phyloP scores from a whole-genome alignment of 2,113 vertebrate species.

The Cricetomys ansorgei region DNA sequence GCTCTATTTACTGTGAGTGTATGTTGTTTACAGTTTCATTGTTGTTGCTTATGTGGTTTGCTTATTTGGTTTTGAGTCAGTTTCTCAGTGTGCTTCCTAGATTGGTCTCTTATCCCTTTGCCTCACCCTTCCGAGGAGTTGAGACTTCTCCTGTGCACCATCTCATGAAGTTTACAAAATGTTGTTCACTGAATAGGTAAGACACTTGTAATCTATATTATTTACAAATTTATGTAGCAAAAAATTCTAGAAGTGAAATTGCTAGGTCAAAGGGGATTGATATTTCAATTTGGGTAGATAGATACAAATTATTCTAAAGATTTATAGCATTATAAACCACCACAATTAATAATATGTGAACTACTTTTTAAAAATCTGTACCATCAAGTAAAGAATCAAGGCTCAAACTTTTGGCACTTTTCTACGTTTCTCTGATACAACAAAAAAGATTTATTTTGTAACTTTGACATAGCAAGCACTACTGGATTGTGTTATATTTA shows the following conservation, averaged over 20 bases:
- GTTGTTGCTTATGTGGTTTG: background rate
- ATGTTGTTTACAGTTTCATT: background rate
- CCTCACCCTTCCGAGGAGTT: background rate
- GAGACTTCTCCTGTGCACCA: background rate
- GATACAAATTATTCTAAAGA: background rate
- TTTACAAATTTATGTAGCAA: background rate
- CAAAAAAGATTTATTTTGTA: background rate
- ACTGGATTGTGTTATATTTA: background rate
- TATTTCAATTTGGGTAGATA: background rate
- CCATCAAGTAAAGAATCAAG: background rate
- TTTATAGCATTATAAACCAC: background rate
- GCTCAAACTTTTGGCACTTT: background rate
- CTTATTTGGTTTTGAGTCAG: background rate
- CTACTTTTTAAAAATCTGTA: background rate
- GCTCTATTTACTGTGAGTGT: background rate
- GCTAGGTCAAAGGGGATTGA: background rate
- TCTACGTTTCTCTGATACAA: background rate
- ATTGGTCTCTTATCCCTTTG: background rate
- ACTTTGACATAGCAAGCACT: background rate
- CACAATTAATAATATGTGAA: background rate
- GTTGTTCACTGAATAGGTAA: background rate
- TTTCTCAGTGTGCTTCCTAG: background rate
- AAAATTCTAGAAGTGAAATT: background rate
- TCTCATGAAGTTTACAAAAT: background rate
- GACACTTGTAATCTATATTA: background rate